Conservation (phyloP, 2,888 invertebrate species). For the Taphrorychus bicolor region DNA sequence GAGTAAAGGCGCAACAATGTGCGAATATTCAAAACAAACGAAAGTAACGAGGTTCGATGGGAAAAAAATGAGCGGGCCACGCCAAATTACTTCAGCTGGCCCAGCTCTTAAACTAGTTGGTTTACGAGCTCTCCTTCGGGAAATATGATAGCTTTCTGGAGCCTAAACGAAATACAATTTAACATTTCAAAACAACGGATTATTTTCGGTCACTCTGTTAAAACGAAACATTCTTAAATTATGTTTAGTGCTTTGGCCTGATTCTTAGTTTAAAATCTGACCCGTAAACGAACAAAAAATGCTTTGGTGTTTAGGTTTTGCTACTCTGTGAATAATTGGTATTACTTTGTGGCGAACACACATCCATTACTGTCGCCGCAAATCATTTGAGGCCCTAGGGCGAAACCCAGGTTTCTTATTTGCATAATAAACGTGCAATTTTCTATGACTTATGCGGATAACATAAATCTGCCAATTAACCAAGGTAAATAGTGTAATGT, state of each 20-base stretch:
- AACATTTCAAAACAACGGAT: constrained; percentile 48
- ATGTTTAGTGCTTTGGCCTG: neutral
- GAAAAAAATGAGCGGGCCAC: constrained; percentile 33
- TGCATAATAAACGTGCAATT: neutral
- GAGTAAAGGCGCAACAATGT: constrained; percentile 32
- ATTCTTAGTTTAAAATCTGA: neutral
- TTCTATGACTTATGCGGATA: neutral
- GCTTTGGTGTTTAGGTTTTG: too few species aligned
- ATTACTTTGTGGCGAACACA: neutral
- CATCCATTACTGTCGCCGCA: neutral
- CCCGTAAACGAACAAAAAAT: too few species aligned
- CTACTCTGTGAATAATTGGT: neutral
- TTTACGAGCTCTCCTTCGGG: constrained; percentile 30
- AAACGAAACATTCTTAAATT: constrained; percentile 34
- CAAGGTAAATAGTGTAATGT: too few species aligned
- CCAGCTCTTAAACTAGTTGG: constrained; percentile 32
- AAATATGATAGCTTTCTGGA: constrained; percentile 38
- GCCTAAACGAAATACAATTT: constrained; percentile 48
- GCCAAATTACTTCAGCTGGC: constrained; percentile 34
- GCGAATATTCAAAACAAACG: constrained; percentile 23
- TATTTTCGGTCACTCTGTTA: constrained; percentile 44
- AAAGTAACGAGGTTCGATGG: constrained; percentile 33
- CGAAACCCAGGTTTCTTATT: neutral
- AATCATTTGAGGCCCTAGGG: neutral
- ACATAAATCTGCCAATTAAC: neutral